Conservation (phyloP, 2,888 invertebrate species). For the Agriopis leucophaearia region DNA sequence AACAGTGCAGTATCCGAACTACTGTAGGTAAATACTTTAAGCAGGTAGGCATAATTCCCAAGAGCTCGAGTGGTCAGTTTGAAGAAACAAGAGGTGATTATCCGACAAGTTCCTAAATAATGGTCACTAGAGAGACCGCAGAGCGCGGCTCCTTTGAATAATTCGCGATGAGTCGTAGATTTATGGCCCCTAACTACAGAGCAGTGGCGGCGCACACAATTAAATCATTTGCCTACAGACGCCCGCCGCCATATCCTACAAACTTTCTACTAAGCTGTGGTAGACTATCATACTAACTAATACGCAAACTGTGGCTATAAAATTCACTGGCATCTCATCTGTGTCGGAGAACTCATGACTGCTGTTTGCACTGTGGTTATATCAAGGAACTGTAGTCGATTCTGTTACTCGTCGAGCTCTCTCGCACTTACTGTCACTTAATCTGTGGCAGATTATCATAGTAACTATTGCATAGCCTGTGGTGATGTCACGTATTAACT, state of each 20-base stretch:
- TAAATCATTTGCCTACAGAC: slow-evolving; percentile 82
- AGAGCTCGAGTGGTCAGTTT: background rate
- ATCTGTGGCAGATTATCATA: background rate
- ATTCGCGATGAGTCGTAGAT: slow-evolving; percentile 80
- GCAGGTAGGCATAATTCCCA: background rate
- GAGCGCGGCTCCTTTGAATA: slow-evolving; percentile 79
- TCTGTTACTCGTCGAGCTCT: background rate
- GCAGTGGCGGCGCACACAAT: slow-evolving; percentile 67
- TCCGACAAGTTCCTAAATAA: slow-evolving; percentile 7
- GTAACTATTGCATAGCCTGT: slow-evolving; percentile 6
- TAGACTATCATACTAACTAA: slow-evolving; percentile 3
- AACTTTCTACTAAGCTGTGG: slow-evolving; percentile 6
- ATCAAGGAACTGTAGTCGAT: background rate
- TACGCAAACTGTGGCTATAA: background rate
- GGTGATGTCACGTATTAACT: background rate
- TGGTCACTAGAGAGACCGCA: slow-evolving; percentile 7
- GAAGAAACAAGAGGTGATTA: slow-evolving; percentile 1
- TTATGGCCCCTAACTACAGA: slow-evolving; percentile 81
- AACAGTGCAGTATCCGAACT: too few species aligned
- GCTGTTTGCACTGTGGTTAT: slow-evolving; percentile 1
- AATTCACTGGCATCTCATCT: background rate
- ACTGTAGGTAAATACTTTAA: background rate
- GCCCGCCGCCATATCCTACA: slow-evolving; percentile 38
- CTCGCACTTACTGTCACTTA: background rate
- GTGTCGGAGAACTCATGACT: background rate